phyloP scores from a whole-genome alignment of 2,113 vertebrate species.

The Neogobius melanostomus region DNA sequence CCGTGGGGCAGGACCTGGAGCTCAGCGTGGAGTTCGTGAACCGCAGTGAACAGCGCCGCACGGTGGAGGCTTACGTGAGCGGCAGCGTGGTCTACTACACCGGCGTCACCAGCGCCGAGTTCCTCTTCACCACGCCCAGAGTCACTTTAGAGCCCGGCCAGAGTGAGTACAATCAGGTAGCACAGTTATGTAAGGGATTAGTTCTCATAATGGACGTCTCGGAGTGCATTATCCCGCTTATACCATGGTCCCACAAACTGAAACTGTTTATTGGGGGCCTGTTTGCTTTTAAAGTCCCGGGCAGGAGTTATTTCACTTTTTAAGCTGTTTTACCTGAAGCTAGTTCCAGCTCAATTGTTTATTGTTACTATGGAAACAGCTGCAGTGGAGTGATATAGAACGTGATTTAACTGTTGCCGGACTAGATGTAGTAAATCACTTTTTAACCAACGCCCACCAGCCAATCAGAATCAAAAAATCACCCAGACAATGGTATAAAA shows the following conservation, averaged over 20 bases:
- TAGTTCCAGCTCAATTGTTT: too few species aligned
- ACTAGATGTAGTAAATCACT: too few species aligned
- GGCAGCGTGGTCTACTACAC: constrained; percentile 91
- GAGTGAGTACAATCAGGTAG: constrained; percentile 50
- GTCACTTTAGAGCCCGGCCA: constrained; percentile 55
- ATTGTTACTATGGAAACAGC: too few species aligned
- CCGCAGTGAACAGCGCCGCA: constrained; percentile 71
- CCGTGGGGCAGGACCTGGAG: constrained; percentile 82
- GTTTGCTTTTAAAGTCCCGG: too few species aligned
- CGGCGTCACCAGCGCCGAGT: constrained; percentile 83
- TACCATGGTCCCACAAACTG: not conserved
- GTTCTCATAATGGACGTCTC: not conserved
- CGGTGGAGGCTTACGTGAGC: constrained; percentile 77
- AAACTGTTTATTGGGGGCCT: too few species aligned
- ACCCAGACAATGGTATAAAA: too few species aligned
- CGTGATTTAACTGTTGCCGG: too few species aligned
- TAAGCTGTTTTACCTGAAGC: too few species aligned
- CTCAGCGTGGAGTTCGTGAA: constrained; percentile 84
- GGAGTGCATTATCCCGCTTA: not conserved
- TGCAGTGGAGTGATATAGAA: too few species aligned
- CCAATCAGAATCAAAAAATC: too few species aligned
- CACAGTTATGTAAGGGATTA: not conserved
- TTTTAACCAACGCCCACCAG: too few species aligned
- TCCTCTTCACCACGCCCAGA: constrained; percentile 76
- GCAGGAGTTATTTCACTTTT: too few species aligned